Evolutionary conservation across 2,888 invertebrate genomes (phyloP), one percentile per base, ranked within the genome.

Genomic region (Xestia ashworthii): DNA sequence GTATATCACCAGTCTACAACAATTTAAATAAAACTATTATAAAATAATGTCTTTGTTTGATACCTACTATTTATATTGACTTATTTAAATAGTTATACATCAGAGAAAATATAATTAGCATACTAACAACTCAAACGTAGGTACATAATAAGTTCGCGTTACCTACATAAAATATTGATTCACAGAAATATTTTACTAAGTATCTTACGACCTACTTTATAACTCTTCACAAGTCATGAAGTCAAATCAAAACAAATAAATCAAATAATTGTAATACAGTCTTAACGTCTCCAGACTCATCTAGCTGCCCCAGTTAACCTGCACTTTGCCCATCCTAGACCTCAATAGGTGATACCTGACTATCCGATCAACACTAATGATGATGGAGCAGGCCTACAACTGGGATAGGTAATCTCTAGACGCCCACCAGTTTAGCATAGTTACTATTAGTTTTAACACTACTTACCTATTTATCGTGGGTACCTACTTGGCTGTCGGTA

Each of bases 331-430:
- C 84, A 90, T 89, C 89, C 88, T 91, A 92, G 91, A 89, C 88
- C 90, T 87, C 74, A 85, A 89, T 91, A 83, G 80, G 60, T 76
- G 87, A 86, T 83, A 84, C 81, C 84, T 81, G 77, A 84, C 73
- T 77, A 87, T 88, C 89, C 89, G 87, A 89, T 90, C 89, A 88
- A 87, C 78, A 48, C 71, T 92, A 91, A 94, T 91, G 94, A 91
- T 91, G 94, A 94, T 90, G 90, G 93, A 94, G 80, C 89, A 89
- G 79, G 75, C 64, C 72, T 69, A 68, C 71, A 64, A 71, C 77
- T 78, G 69, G 74, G 82, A 78, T 90, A n/a, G n/a, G n/a, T n/a
- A 84, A 89, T 87, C 85, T 87, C 85, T 87, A 46, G 44, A 48
- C 80, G 80, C 87, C 89, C 74, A 88, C 86, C 48, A 64, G 38